These are phyloP conservation scores for Caretta caretta DNA, from an alignment of 2,113 vertebrate genomes.

Conservation along the genomic window DNA sequence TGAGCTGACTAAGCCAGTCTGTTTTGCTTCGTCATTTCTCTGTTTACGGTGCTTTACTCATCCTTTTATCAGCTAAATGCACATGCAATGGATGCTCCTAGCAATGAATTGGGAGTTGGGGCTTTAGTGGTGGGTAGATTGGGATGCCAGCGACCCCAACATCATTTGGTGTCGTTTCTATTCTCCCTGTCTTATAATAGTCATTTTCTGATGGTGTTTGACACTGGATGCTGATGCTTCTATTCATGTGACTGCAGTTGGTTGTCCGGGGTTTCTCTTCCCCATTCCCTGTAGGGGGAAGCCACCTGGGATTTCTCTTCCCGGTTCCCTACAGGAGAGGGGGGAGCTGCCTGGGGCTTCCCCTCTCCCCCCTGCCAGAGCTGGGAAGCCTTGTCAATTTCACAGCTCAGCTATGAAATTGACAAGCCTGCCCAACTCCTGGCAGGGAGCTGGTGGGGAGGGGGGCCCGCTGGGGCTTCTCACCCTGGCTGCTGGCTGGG, in stretches of 20 bases:
- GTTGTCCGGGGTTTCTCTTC: no score
- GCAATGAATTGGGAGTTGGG: constrained; percentile 42
- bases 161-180: background rate
- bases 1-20: background rate
- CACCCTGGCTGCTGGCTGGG: no score
- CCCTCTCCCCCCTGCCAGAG: no score
- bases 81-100: constrained; percentile 26
- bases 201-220: constrained; percentile 25
- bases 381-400: no score
- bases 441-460: background rate
- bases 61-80: background rate
- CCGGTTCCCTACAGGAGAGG: no score
- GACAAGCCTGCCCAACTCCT: no score
- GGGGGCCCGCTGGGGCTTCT: background rate
- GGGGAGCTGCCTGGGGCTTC: no score
- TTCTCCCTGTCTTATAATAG: background rate
- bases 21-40: background rate
- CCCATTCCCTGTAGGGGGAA: no score
- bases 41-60: constrained; percentile 19
- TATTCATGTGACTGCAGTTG: background rate
- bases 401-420: no score
- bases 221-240: background rate
- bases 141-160: background rate
- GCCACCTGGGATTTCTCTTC: no score
- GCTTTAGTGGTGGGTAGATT: background rate